These are phyloP conservation scores for Lydus trimaculatus DNA, from an alignment of 2,888 invertebrate genomes.

Conservation along the genomic window DNA sequence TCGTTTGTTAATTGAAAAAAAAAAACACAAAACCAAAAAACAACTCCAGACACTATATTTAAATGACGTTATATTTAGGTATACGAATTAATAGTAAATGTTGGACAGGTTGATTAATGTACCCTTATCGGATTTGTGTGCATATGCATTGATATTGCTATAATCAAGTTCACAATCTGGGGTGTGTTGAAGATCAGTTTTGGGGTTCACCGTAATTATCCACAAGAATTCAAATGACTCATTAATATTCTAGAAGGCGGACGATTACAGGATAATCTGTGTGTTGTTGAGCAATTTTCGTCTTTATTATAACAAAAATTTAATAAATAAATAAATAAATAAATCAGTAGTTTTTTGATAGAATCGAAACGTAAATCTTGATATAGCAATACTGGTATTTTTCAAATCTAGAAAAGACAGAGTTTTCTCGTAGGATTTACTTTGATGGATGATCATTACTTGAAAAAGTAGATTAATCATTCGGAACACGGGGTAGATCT, in stretches of 20 bases:
- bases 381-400: not conserved
- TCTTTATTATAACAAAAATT: too few relatives aligned
- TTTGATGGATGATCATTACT: slow-evolving; percentile 21
- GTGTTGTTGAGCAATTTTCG: not conserved
- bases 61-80: not conserved
- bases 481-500: not conserved
- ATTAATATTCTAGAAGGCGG: slow-evolving; percentile 20
- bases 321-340: too few relatives aligned
- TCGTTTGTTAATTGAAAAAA: not conserved
- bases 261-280: not conserved
- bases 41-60: not conserved
- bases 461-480: slow-evolving; percentile 22
- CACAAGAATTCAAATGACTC: slow-evolving; percentile 28
- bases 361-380: not conserved
- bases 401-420: slow-evolving; percentile 10
- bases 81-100: slow-evolving; percentile 4
- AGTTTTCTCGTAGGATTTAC: slow-evolving; percentile 15
- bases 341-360: too few relatives aligned
- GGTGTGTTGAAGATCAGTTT: slow-evolving; percentile 6
- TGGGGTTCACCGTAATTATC: slow-evolving; percentile 30
- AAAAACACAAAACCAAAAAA: not conserved
- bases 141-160: slow-evolving; percentile 2
- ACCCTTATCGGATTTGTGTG: not conserved
- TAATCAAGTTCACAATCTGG: slow-evolving; percentile 1
- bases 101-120: slow-evolving; percentile 9